A percentile compares a stretch with the other conserved stretches of the same genome.
Evolutionary conservation across 2,888 invertebrate genomes (phyloP).

Genomic region (Lepidocyrtoides sp.): DNA sequence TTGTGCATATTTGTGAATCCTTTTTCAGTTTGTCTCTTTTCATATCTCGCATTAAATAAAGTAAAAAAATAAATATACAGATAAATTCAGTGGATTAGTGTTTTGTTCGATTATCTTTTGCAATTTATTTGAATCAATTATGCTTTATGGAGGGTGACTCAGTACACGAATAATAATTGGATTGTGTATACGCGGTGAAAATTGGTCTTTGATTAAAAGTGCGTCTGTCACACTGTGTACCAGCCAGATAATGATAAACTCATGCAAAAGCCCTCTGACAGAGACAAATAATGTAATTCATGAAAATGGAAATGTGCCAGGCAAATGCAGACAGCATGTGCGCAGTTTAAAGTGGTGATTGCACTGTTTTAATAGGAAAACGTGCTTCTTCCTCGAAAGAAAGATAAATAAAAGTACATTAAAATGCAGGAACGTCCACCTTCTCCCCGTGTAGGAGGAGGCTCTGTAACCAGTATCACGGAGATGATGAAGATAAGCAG

Average conservation of each 20-base stretch:
- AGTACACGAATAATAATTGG: background rate
- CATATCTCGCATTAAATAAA: background rate
- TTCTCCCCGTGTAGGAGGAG: slow-evolving; percentile 25
- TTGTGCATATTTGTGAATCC: background rate
- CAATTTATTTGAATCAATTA: slow-evolving; percentile 12
- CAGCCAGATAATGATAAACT: background rate
- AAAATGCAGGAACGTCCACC: slow-evolving; percentile 36
- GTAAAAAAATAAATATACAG: background rate
- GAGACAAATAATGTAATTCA: background rate
- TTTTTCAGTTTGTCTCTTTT: background rate
- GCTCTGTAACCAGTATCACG: background rate
- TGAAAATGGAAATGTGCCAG: too few species aligned
- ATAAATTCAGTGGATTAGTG: background rate
- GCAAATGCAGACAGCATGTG: background rate
- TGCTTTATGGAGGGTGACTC: background rate
- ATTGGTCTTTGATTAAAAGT: slow-evolving; percentile 1
- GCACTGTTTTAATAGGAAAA: background rate
- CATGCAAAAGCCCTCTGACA: background rate
- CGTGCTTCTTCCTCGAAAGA: slow-evolving; percentile 2
- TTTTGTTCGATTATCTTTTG: slow-evolving; percentile 5
- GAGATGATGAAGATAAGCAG: slow-evolving; percentile 26
- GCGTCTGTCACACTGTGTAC: background rate
- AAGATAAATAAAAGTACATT: background rate
- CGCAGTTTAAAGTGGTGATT: background rate
- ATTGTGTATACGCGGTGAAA: background rate